Conservation (phyloP, 37 sponge, comb jelly and placozoan species). For the Amphimedon queenslandica region DNA sequence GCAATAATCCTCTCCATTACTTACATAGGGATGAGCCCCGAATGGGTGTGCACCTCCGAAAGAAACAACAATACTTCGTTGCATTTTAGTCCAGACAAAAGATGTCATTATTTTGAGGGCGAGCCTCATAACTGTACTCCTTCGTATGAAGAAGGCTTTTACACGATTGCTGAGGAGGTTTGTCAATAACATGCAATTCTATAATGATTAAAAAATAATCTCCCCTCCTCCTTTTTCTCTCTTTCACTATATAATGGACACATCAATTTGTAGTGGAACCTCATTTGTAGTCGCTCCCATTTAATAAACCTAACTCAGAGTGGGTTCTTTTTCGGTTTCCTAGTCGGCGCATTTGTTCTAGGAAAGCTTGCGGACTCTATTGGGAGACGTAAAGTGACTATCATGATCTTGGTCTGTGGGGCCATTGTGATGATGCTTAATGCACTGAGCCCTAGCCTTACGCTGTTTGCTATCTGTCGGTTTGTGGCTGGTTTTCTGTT, state of each 20-base stretch:
- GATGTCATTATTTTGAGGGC: not conserved
- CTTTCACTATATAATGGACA: no score
- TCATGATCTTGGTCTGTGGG: not conserved
- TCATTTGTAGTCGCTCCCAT: conserved; percentile 30
- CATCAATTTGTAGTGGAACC: conserved; percentile 58
- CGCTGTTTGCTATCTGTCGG: not conserved
- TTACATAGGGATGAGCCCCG: conserved; percentile 28
- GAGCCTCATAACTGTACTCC: not conserved
- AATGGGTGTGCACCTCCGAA: conserved; percentile 24
- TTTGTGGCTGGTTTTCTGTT: not conserved
- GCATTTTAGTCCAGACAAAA: not conserved
- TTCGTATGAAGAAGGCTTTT: not conserved
- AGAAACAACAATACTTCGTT: not conserved
- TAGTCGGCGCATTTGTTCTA: conserved; percentile 47
- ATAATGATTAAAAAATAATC: not conserved
- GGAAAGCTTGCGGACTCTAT: conserved; percentile 35
- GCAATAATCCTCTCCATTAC: conserved; percentile 10
- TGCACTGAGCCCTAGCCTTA: not conserved
- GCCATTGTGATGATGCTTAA: not conserved
- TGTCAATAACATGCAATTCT: no score
- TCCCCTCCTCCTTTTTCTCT: no score
- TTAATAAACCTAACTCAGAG: conserved; percentile 45
- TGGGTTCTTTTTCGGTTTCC: conserved; percentile 39
- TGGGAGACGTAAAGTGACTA: conserved; percentile 38
- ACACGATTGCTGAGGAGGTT: not conserved